phyloP scores from a whole-genome alignment of 2,888 invertebrate species.

The Leptinotarsa haldemani region DNA sequence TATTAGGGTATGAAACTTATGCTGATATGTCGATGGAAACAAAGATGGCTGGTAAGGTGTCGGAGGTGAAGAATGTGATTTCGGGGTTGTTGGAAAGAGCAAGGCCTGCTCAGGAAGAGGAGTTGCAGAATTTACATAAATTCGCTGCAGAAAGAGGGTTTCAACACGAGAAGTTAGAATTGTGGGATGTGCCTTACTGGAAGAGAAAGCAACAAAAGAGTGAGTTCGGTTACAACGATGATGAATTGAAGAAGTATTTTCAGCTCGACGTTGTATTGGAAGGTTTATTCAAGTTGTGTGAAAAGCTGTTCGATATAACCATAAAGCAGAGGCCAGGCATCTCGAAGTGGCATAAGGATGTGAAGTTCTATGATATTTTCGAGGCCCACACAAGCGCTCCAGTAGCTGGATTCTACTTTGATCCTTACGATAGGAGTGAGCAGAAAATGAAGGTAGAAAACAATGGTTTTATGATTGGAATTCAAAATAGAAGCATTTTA shows the following conservation, averaged over 20 bases:
- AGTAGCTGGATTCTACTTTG: constrained; percentile 87
- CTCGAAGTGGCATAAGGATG: constrained; percentile 88
- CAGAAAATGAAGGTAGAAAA: constrained; percentile 73
- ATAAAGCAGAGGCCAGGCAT: constrained; percentile 76
- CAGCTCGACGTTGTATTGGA: constrained; percentile 83
- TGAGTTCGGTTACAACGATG: constrained; percentile 77
- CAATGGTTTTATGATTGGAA: constrained; percentile 83
- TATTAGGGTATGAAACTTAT: constrained; percentile 83
- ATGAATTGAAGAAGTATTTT: constrained; percentile 82
- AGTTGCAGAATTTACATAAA: constrained; percentile 76
- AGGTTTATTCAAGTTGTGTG: constrained; percentile 81
- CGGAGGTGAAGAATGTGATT: constrained; percentile 74
- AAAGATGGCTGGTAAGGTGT: constrained; percentile 84
- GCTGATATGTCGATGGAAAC: constrained; percentile 93
- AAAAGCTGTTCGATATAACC: constrained; percentile 81
- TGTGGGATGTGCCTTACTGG: constrained; percentile 93
- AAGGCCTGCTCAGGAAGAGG: constrained; percentile 79
- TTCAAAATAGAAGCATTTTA: constrained; percentile 77
- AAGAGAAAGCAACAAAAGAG: constrained; percentile 78
- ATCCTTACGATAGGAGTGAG: constrained; percentile 79
- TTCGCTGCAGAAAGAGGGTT: constrained; percentile 83
- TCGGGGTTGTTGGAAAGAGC: constrained; percentile 76
- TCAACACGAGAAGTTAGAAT: constrained; percentile 70
- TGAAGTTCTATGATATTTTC: constrained; percentile 83
- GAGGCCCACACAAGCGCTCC: constrained; percentile 75